These are phyloP conservation scores for Hirudinaria manillensis DNA, from an alignment of 2,888 invertebrate genomes.

Conservation along the genomic window DNA sequence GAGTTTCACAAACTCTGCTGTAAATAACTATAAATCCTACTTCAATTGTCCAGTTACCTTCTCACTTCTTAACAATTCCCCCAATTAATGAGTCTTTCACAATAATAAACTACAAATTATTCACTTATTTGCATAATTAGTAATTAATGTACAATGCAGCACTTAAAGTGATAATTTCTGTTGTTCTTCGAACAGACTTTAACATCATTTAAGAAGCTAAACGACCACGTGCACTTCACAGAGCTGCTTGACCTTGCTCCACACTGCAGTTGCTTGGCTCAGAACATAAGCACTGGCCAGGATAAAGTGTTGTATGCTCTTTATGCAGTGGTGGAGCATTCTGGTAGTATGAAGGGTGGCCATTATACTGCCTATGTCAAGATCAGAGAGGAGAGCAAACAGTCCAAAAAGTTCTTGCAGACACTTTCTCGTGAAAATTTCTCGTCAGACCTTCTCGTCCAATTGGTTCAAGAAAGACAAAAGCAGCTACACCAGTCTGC, in stretches of 20 bases:
- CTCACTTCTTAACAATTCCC: no score
- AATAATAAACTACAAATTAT: conserved; percentile 1
- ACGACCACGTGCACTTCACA: conserved; percentile 80
- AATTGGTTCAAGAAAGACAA: conserved; percentile 1
- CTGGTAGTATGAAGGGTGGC: conserved; percentile 80
- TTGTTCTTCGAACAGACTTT: conserved; percentile 5
- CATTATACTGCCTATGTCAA: conserved; percentile 86
- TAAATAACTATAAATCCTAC: not conserved
- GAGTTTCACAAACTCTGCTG: not conserved
- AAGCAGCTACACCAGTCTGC: not conserved
- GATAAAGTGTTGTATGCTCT: conserved; percentile 74
- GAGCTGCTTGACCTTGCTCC: conserved; percentile 78
- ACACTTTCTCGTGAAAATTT: conserved; percentile 24
- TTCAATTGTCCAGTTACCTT: not conserved
- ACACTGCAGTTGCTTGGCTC: conserved; percentile 66
- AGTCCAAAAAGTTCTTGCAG: conserved; percentile 32
- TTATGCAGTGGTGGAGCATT: conserved; percentile 91
- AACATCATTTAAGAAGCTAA: conserved; percentile 62
- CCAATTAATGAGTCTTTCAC: not conserved
- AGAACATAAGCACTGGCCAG: conserved; percentile 51
- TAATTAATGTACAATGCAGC: conserved; percentile 3
- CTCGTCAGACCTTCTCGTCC: conserved; percentile 22
- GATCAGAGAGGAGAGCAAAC: conserved; percentile 22
- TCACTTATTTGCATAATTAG: not conserved
- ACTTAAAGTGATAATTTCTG: not conserved